A percentile compares a stretch with the other conserved stretches of the same genome.
These are phyloP conservation scores for Capricornis sumatraensis DNA, from an alignment of 2,113 vertebrate species.

Conservation along the genomic window DNA sequence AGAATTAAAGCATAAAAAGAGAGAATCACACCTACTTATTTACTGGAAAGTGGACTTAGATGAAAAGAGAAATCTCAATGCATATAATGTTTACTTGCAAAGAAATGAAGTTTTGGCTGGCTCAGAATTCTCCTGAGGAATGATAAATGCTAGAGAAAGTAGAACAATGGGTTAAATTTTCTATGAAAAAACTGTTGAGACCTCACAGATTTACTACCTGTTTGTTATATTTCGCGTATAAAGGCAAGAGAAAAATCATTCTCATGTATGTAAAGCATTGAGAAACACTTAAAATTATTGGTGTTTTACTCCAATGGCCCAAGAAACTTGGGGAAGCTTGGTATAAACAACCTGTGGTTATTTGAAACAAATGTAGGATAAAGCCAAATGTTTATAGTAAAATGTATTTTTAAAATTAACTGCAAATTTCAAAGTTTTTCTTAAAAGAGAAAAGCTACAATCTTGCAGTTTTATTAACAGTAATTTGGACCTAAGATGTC, in stretches of 20 bases:
- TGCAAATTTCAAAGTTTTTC: background rate
- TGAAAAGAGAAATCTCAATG: background rate
- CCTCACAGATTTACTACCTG: background rate
- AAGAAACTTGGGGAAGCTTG: background rate
- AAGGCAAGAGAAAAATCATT: background rate
- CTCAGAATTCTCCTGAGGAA: background rate
- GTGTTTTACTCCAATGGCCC: background rate
- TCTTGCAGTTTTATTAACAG: background rate
- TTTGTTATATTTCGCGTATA: background rate
- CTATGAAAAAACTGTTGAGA: background rate
- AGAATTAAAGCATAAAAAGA: background rate
- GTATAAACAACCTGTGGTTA: background rate
- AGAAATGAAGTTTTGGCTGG: background rate
- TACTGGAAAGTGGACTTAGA: background rate
- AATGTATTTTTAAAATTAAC: background rate
- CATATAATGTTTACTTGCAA: background rate
- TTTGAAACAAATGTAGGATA: background rate
- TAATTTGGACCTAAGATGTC: background rate
- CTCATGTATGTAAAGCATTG: background rate
- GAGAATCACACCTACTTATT: background rate
- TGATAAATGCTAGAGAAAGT: background rate
- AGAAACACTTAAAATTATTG: background rate
- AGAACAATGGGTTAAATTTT: background rate
- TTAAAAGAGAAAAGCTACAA: background rate
- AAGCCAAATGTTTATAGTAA: conserved; percentile 4